Conservation (phyloP, 1,140 invertebrate genomes). For the Euwallacea fornicatus region DNA sequence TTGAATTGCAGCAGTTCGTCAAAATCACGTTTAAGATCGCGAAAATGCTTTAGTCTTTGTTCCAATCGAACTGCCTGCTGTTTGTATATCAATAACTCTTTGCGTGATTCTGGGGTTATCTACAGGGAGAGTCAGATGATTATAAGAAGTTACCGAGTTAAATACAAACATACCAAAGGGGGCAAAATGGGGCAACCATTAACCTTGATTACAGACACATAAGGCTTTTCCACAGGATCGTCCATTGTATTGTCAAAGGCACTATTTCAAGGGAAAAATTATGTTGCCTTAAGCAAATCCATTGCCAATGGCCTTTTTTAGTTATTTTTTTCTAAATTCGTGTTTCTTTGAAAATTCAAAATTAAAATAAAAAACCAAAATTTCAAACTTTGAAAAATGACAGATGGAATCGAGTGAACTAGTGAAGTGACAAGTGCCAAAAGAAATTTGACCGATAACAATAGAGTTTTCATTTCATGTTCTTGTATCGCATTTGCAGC, state of each 20-base stretch:
- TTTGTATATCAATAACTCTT: conserved; percentile 49
- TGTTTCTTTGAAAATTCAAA: too few relatives aligned
- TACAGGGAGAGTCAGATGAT: conserved; percentile 17
- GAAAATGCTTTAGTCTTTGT: conserved; percentile 41
- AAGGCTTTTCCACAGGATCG: conserved; percentile 36
- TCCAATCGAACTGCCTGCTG: conserved; percentile 49
- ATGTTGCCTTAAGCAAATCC: too few relatives aligned
- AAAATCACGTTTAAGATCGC: conserved; percentile 35
- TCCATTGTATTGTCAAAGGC: not conserved
- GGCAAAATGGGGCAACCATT: conserved; percentile 64
- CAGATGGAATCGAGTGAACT: too few relatives aligned
- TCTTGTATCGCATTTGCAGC: too few relatives aligned
- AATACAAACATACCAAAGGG: conserved; percentile 59
- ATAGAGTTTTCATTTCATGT: too few relatives aligned
- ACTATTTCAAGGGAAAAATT: too few relatives aligned
- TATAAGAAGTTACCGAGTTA: not conserved
- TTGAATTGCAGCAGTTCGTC: conserved; percentile 35
- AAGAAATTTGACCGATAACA: too few relatives aligned
- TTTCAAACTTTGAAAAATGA: too few relatives aligned
- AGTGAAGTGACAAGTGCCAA: too few relatives aligned
- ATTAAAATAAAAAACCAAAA: too few relatives aligned
- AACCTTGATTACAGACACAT: conserved; percentile 62
- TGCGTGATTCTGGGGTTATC: conserved; percentile 45
- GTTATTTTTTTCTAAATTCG: too few relatives aligned
- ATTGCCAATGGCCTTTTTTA: too few relatives aligned